phyloP scores from a whole-genome alignment of 2,888 invertebrate species.

The Andrena camellia region DNA sequence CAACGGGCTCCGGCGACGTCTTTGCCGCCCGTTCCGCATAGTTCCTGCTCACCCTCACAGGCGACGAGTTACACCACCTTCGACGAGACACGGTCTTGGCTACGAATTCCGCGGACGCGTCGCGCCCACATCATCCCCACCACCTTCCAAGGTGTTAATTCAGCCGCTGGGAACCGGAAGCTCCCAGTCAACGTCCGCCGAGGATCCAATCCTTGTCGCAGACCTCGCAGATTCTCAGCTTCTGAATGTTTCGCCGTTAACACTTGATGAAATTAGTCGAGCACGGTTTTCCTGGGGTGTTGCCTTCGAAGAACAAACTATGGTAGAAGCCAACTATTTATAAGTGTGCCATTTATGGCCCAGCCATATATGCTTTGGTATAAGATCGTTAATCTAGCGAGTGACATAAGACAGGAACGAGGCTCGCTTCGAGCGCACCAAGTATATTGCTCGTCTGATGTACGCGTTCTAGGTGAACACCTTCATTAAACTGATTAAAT shows the following conservation, averaged over 20 bases:
- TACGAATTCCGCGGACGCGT: neutral
- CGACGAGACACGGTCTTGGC: slow-evolving; percentile 5
- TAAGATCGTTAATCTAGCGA: slow-evolving; percentile 46
- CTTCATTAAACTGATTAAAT: slow-evolving; percentile 54
- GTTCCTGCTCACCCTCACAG: slow-evolving; percentile 22
- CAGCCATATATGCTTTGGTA: slow-evolving; percentile 1
- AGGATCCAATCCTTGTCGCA: slow-evolving; percentile 14
- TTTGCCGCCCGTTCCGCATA: slow-evolving; percentile 30
- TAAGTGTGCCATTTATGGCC: slow-evolving; percentile 44
- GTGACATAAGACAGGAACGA: slow-evolving; percentile 44
- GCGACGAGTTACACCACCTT: neutral
- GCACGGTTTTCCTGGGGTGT: no score
- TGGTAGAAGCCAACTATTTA: slow-evolving; percentile 23
- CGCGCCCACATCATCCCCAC: slow-evolving; percentile 8
- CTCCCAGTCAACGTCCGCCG: neutral
- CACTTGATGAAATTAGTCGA: no score
- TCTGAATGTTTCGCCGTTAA: no score
- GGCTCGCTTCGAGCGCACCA: slow-evolving; percentile 25
- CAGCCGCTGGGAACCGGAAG: neutral
- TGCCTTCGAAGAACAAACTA: no score
- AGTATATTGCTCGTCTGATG: slow-evolving; percentile 40
- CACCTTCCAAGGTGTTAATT: slow-evolving; percentile 42
- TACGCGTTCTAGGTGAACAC: slow-evolving; percentile 46
- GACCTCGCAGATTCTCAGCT: no score
- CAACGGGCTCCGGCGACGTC: neutral